Percentiles rank a stretch among this genome's conserved stretches.
Evolutionary conservation across 1,140 invertebrate genomes (phyloP).

Genomic region (Papilio aristodemus): DNA sequence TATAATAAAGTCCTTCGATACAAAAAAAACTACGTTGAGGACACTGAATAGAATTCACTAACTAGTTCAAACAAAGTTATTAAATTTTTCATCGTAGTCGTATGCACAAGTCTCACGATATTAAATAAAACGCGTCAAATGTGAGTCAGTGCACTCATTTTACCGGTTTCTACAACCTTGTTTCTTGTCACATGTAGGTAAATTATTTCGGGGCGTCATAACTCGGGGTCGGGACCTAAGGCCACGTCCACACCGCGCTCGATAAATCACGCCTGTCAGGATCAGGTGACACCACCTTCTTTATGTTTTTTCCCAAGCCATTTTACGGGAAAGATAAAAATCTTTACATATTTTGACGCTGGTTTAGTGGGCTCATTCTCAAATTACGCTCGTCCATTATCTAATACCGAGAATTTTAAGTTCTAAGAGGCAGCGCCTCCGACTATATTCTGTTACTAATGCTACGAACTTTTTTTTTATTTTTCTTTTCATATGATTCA

Average conservation of each 20-base stretch:
- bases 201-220: constrained; percentile 75
- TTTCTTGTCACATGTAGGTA: constrained; percentile 70
- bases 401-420: constrained; percentile 65
- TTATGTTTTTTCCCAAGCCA: constrained; percentile 82
- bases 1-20: too few species aligned
- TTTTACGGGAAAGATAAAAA: constrained; percentile 81
- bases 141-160: constrained; percentile 60
- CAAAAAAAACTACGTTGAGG: too few species aligned
- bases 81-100: not conserved
- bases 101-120: constrained; percentile 14
- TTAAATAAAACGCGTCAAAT: constrained; percentile 43
- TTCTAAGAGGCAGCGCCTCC: constrained; percentile 15
- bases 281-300: constrained; percentile 81
- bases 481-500: not conserved
- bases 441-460: constrained; percentile 19
- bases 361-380: constrained; percentile 76
- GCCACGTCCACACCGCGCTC: constrained; percentile 70
- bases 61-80: too few species aligned
- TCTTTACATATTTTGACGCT: constrained; percentile 81
- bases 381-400: constrained; percentile 77
- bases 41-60: too few species aligned
- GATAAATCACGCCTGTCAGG: constrained; percentile 76
- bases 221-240: constrained; percentile 67
- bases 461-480: constrained; percentile 7
- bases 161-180: constrained; percentile 54